Evolutionary conservation across 2,888 invertebrate genomes (phyloP).

Genomic region (Rosalia funebris): DNA sequence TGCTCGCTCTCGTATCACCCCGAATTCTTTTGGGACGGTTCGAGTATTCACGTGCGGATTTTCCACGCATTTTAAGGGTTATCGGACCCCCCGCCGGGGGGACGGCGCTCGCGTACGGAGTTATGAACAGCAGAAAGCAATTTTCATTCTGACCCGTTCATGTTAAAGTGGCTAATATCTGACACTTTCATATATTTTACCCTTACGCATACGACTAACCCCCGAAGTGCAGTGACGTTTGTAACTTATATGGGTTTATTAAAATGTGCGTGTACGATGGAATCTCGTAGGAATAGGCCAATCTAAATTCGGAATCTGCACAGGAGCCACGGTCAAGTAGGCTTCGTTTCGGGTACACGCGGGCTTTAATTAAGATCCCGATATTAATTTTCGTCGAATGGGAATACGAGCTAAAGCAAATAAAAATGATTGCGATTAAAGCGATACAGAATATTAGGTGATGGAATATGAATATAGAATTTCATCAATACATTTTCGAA

Average conservation of each 20-base stretch:
- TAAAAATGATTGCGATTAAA: not conserved
- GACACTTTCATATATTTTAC: constrained; percentile 41
- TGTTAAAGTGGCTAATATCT: constrained; percentile 41
- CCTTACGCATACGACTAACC: constrained; percentile 37
- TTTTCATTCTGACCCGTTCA: constrained; percentile 39
- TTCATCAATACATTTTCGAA: too few species aligned
- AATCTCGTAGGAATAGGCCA: constrained; percentile 42
- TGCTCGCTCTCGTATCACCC: too few species aligned
- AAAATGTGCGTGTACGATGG: constrained; percentile 44
- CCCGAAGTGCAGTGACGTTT: constrained; percentile 41
- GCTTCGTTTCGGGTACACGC: constrained; percentile 26
- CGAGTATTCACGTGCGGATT: not conserved
- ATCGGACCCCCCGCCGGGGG: constrained; percentile 13
- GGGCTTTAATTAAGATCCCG: constrained; percentile 25
- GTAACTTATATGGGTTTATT: constrained; percentile 48
- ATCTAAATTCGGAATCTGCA: constrained; percentile 37
- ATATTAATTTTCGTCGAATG: constrained; percentile 15
- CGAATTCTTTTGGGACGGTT: too few species aligned
- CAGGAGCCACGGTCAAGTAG: constrained; percentile 24
- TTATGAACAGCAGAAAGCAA: constrained; percentile 34
- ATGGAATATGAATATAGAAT: too few species aligned
- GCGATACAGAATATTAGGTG: not conserved
- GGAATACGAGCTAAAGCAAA: not conserved
- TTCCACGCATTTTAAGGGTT: not conserved
- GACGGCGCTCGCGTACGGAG: not conserved